Base-by-base conservation (phyloP, 2,113 vertebrate genomes). In the Anhinga anhinga region DNA sequence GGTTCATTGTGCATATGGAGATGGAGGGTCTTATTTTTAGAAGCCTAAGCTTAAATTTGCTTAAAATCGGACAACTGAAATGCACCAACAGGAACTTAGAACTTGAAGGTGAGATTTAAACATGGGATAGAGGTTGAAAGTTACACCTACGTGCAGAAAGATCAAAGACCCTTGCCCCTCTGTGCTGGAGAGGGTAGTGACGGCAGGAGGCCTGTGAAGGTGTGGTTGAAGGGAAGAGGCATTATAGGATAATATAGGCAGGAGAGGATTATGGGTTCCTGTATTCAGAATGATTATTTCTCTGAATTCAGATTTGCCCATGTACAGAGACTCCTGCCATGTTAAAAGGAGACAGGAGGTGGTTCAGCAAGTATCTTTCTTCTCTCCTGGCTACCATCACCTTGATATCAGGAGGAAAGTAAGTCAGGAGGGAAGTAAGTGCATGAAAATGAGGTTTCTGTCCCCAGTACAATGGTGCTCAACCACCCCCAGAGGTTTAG, bases 391-490 rank as follows among this genome's bases (percentile, higher is more conserved):
- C 13, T 45, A 8, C 1, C 2, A 32, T 85, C 49, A 82, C 13
- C 23, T 74, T 16, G 14, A 23, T 9, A 25, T 19, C 4, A 14
- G 40, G 45, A 71, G 9, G 19, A 76, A 71, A 67, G 4, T 10
- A 44, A 71, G 13, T 16, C 25, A 85, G 45, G 29, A 72, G 32
- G 26, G 42, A 66, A 67, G 3, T 14, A 40, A 50, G 9, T 18
- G 25, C 11, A 9, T 8, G 50, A 38, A 74, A 29, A 47, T 36
- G 19, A 49, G 26, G 18, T 61, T 90, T 78, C 38, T 73, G 9
- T 13, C 23, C 17, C 17, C 20, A 7, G 15, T 55, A 63, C 21
- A 0, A 0, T 13, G 15, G 26, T 30, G 49, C 6, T 77, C 62
- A 52, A 34, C 32, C 90, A 1, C 2, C 2, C 5, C 3, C 23